Base-by-base conservation (phyloP, 2,888 invertebrate genomes). In the Halocaridina rubra region DNA sequence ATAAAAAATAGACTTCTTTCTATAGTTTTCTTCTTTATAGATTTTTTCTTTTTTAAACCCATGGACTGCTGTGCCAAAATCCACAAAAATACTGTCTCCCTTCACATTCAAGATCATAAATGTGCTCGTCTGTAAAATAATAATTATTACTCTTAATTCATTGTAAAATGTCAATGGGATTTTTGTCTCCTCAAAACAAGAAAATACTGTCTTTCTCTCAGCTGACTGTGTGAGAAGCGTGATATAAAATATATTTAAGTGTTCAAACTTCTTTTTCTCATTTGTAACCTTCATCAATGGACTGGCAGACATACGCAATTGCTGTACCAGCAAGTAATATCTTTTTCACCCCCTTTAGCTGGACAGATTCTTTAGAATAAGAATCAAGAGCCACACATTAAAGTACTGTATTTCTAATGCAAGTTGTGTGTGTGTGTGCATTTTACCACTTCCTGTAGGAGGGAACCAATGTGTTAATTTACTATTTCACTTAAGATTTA, bases 171-270 rank as follows among this genome's bases (percentile, higher is more conserved):
- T 84, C 84, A 80, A 84, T 84, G 84, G 84, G 84, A 84, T 84
- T 84, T 84, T 84, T 84, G 84, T 84, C 84, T 80, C 79, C 81
- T 74, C 27, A 84, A 84, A 84, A n/a, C n/a, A n/a, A n/a, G n/a
- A n/a, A 79, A 84, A 84, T 84, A 84, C 79, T 80, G 84, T 84
- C 84, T 84, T 84, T 84, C 84, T 84, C 84, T 84, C 84, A 80
- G 84, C 84, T 84, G 84, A 84, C 67, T 84, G 84, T 84, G 79
- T 84, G 84, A 84, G 84, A 84, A 84, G 84, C 75, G 84, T 84
- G 84, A 84, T 84, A 84, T 80, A 84, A n/a, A 84, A 84, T 84
- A 84, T 84, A 84, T 84, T 84, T 84, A 84, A 84, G 84, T 84
- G 84, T 84, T 80, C 84, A 74, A 29, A n/a, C 13, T 61, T 24